These are phyloP conservation scores for Speoplatyrhinus poulsoni DNA, from an alignment of 2,113 vertebrate species.

Conservation along the genomic window DNA sequence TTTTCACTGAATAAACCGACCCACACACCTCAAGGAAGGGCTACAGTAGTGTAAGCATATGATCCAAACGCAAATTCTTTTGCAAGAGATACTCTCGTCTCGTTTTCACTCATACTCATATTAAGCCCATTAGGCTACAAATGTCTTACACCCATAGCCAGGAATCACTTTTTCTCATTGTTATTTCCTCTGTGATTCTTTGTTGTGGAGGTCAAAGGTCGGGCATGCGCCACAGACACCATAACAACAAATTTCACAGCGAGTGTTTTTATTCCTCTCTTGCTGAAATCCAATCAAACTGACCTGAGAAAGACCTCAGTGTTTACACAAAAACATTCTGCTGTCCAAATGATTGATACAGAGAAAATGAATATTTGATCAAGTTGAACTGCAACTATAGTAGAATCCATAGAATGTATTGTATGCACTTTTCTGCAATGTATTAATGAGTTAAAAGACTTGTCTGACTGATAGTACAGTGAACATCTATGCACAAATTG, in stretches of 20 bases:
- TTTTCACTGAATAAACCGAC: conserved; percentile 2
- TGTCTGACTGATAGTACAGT: not conserved
- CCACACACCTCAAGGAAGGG: not conserved
- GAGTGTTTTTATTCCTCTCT: conserved; percentile 24
- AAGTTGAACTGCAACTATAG: conserved; percentile 23
- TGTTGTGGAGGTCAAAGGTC: conserved; percentile 37
- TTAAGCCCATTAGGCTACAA: not conserved
- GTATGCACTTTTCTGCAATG: conserved; percentile 40
- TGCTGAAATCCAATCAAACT: conserved; percentile 49
- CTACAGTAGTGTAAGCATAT: conserved; percentile 10
- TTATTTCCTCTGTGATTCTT: conserved; percentile 23
- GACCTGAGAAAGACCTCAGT: conserved; percentile 31
- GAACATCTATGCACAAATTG: conserved; percentile 16
- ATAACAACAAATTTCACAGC: conserved; percentile 22
- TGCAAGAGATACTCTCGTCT: conserved; percentile 2
- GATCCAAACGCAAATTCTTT: not conserved
- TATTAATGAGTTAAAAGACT: not conserved
- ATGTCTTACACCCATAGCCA: conserved; percentile 10
- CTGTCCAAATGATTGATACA: conserved; percentile 26
- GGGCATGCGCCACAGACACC: conserved; percentile 28
- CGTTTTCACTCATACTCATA: not conserved
- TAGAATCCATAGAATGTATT: conserved; percentile 27
- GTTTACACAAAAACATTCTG: conserved; percentile 32
- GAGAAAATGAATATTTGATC: conserved; percentile 27
- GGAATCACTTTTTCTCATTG: conserved; percentile 27